phyloP scores from a whole-genome alignment of 2,797 vertebrate genomes.

The Pterois miles region DNA sequence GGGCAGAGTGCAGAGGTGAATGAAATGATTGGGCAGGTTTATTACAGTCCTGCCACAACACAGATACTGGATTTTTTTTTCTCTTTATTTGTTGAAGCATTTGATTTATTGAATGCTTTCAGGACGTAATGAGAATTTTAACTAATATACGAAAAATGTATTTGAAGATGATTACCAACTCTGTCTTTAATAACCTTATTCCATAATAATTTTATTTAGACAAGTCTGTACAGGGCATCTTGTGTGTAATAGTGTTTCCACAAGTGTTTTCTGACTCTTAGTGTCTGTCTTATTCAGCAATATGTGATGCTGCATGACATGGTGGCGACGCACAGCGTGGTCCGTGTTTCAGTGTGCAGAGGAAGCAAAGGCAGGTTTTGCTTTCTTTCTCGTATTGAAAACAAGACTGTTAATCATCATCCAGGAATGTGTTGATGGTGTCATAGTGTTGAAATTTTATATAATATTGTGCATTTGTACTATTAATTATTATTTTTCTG shows the following conservation, averaged over 20 bases:
- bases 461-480: background rate
- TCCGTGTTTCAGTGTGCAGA: slow-evolving; percentile 91
- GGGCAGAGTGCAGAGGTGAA: too few relatives aligned
- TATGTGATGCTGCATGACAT: slow-evolving; percentile 95
- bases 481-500: background rate
- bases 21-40: too few relatives aligned
- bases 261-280: background rate
- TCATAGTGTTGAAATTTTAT: background rate
- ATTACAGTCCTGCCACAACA: too few relatives aligned
- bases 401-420: background rate
- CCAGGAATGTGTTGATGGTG: background rate
- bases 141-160: too few relatives aligned
- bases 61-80: too few relatives aligned
- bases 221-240: background rate
- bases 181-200: background rate
- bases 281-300: slow-evolving; percentile 83
- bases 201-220: background rate
- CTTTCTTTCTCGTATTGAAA: background rate
- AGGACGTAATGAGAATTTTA: too few relatives aligned
- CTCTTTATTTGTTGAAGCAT: too few relatives aligned
- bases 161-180: too few relatives aligned
- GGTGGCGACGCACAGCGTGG: slow-evolving; percentile 92
- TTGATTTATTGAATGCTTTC: too few relatives aligned
- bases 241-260: background rate
- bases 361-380: slow-evolving; percentile 83